Conservation (phyloP, 2,113 vertebrate genomes). For the Tachysurus fulvidraco region DNA sequence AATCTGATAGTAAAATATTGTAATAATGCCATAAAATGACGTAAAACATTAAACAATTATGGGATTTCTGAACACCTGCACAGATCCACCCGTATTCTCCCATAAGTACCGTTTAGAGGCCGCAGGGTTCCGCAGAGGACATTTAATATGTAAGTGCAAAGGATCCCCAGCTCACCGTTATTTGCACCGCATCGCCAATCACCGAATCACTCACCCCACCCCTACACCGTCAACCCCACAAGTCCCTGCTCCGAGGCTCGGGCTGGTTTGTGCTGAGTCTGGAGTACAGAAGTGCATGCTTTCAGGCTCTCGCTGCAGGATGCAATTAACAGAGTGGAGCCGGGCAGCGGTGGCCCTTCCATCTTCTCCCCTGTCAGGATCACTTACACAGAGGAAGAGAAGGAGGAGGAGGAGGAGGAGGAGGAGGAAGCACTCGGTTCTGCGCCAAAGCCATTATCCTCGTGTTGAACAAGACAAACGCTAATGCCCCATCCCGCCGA, state of each 20-base stretch:
- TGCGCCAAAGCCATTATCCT: conserved; percentile 52
- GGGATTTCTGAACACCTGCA: conserved; percentile 8
- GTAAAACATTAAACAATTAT: not conserved
- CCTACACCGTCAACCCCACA: not conserved
- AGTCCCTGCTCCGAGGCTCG: conserved; percentile 30
- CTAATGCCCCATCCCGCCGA: conserved; percentile 49
- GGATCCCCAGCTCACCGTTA: conserved; percentile 2
- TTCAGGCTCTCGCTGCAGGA: conserved; percentile 37
- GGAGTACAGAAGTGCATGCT: conserved; percentile 31
- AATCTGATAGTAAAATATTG: not conserved
- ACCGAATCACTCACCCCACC: conserved; percentile 10
- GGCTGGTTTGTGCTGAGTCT: conserved; percentile 52
- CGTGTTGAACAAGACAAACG: conserved; percentile 56
- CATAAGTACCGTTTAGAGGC: not conserved
- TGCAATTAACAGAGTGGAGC: conserved; percentile 40
- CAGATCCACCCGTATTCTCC: not conserved
- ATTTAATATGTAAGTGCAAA: conserved; percentile 25
- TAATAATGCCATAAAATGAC: not conserved
- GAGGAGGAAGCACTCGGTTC: conserved; percentile 33
- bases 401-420: conserved; percentile 39
- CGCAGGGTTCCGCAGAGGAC: conserved; percentile 8
- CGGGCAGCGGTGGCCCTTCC: conserved; percentile 39
- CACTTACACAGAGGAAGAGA: conserved; percentile 47
- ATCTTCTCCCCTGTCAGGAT: conserved; percentile 51
- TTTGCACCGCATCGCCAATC: conserved; percentile 22